phyloP scores from a whole-genome alignment of 2,797 vertebrate genomes.

The Peromyscus attwateri region DNA sequence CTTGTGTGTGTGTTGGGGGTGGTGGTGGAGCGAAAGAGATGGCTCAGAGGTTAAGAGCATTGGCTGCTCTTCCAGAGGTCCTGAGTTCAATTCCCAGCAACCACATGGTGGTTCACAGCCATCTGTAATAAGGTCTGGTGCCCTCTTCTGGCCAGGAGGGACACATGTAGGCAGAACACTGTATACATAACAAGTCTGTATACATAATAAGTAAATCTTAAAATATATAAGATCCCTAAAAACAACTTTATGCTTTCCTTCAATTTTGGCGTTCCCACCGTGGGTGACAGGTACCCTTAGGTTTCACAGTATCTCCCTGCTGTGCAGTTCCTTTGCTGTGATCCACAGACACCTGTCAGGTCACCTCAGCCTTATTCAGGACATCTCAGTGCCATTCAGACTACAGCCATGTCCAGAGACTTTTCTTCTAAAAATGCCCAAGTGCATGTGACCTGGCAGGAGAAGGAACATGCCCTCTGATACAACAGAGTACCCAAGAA shows the following conservation, averaged over 20 bases:
- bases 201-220: background rate
- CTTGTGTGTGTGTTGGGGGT: too few species aligned
- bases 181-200: too few species aligned
- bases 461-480: background rate
- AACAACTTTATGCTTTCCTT: background rate
- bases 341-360: background rate
- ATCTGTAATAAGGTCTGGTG: too few species aligned
- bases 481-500: background rate
- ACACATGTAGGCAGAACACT: too few species aligned
- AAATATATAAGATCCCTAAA: too few species aligned
- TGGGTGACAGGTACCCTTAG: background rate
- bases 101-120: too few species aligned
- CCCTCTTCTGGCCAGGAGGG: too few species aligned
- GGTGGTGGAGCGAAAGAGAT: too few species aligned
- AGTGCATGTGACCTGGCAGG: background rate
- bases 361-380: background rate
- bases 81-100: too few species aligned
- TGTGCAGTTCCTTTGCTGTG: background rate
- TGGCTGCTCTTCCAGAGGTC: too few species aligned
- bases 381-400: background rate
- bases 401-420: background rate
- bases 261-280: background rate
- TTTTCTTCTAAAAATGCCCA: background rate
- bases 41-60: too few species aligned
- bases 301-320: background rate